Percentiles rank a stretch among this genome's conserved stretches.
phyloP scores from a whole-genome alignment of 2,888 invertebrate species.

The Watsonalla binaria region DNA sequence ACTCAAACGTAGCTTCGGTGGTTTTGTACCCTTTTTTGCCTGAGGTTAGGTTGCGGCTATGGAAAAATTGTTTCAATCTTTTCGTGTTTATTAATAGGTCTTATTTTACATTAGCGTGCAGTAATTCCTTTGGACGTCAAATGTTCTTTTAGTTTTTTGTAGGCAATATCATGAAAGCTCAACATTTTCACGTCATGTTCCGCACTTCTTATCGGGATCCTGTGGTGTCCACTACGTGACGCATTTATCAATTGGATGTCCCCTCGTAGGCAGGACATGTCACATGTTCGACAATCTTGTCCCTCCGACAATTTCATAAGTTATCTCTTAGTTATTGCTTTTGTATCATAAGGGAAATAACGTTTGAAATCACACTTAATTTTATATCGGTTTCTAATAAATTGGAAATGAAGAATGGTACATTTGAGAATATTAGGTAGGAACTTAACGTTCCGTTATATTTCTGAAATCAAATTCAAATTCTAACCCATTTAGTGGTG shows the following conservation, averaged over 20 bases:
- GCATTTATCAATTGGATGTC: constrained; percentile 38
- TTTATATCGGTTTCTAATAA: too few relatives aligned
- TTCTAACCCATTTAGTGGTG: constrained; percentile 35
- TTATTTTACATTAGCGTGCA: constrained; percentile 23
- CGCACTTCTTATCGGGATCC: constrained; percentile 33
- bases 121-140: constrained; percentile 25
- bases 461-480: constrained; percentile 5
- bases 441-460: neutral
- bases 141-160: constrained; percentile 12
- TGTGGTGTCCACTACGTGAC: constrained; percentile 51
- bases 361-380: neutral
- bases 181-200: constrained; percentile 8
- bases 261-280: constrained; percentile 42
- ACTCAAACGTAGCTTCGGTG: constrained; percentile 51
- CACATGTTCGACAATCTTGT: constrained; percentile 12
- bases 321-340: neutral
- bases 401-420: too few relatives aligned
- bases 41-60: constrained; percentile 52
- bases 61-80: constrained; percentile 50
- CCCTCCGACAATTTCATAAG: neutral
- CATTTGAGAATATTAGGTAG: too few relatives aligned
- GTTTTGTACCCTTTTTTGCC: constrained; percentile 53
- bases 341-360: neutral
- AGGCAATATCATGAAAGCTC: neutral
- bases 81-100: constrained; percentile 43